These are phyloP conservation scores for Lytechinus variegatus DNA, from an alignment of 35 echinoderm and acorn worm genomes.

Conservation along the genomic window DNA sequence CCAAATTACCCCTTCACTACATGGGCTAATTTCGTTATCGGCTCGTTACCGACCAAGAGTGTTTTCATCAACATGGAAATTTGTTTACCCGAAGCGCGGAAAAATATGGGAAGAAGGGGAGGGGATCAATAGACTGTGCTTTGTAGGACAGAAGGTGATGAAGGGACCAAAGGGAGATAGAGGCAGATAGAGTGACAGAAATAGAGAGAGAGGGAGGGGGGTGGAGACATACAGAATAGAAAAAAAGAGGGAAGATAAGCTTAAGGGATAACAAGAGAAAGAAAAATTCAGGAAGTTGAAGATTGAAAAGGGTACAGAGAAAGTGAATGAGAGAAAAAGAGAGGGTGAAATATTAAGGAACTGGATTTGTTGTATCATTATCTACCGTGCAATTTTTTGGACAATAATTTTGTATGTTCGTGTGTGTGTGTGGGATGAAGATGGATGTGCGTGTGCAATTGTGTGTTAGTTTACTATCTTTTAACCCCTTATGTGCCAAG, in stretches of 20 bases:
- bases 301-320: no score
- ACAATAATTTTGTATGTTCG: no score
- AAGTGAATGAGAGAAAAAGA: not conserved
- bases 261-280: no score
- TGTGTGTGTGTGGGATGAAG: no score
- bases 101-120: not conserved
- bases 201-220: not conserved
- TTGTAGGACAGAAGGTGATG: no score
- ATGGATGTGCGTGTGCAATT: no score
- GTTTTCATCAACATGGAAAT: constrained; percentile 24
- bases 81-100: not conserved
- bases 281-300: no score
- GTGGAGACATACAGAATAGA: not conserved
- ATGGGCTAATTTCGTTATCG: constrained; percentile 37
- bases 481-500: no score
- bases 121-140: not conserved
- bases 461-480: no score
- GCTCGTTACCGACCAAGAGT: not conserved
- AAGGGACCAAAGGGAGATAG: not conserved
- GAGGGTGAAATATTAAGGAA: not conserved
- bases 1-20: constrained; percentile 38
- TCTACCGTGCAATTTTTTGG: no score
- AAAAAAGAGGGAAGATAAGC: not conserved
- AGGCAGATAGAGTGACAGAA: not conserved
- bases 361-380: not conserved